Evolutionary conservation across 2,888 invertebrate species (phyloP).

Genomic region (Aspidapion aeneum): DNA sequence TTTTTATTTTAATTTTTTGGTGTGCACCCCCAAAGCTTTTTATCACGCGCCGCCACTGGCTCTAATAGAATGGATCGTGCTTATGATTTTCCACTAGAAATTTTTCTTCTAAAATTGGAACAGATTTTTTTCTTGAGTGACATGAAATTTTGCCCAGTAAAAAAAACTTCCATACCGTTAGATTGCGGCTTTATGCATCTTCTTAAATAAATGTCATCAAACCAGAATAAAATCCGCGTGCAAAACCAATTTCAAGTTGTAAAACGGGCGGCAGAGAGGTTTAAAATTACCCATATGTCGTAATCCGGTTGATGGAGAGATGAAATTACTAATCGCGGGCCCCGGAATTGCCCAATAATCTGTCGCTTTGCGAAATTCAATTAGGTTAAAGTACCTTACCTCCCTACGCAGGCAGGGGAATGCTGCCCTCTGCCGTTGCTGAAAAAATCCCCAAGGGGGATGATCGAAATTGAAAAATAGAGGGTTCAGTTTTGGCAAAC

Average conservation of each 20-base stretch:
- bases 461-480: background rate
- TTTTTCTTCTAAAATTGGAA: too few species aligned
- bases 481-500: background rate
- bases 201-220: background rate
- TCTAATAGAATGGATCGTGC: too few species aligned
- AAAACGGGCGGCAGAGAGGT: constrained; percentile 27
- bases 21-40: too few species aligned
- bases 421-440: too few species aligned
- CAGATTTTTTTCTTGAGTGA: too few species aligned
- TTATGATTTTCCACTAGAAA: too few species aligned
- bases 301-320: constrained; percentile 42
- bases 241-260: constrained; percentile 31
- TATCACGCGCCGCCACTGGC: too few species aligned
- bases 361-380: constrained; percentile 48
- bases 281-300: constrained; percentile 48
- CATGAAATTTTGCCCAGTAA: too few species aligned
- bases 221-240: constrained; percentile 11
- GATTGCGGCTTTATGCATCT: too few species aligned
- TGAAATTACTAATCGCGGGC: constrained; percentile 47
- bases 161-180: too few species aligned
- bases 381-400: constrained; percentile 40
- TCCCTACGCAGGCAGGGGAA: background rate
- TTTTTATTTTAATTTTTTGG: too few species aligned
- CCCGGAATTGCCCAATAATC: constrained; percentile 48
- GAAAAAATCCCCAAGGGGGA: background rate